Conservation (phyloP, 2,797 vertebrate genomes). For the Vespertilio murinus region DNA sequence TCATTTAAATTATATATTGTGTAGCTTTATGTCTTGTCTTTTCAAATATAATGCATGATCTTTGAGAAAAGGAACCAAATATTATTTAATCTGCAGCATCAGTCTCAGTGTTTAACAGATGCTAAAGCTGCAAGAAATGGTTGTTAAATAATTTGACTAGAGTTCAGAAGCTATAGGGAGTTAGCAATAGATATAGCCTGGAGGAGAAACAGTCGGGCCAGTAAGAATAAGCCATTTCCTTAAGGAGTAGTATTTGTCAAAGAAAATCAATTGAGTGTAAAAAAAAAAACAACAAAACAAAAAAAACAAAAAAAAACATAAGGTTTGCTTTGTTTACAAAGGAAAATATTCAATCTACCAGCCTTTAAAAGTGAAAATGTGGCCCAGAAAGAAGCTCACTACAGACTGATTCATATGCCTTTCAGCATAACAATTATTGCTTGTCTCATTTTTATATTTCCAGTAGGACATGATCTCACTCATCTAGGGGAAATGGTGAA, state of each 20-base stretch:
- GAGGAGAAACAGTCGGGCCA: neutral
- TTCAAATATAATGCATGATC: neutral
- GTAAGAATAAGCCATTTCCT: neutral
- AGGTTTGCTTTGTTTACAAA: neutral
- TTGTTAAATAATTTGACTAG: slow-evolving; percentile 26
- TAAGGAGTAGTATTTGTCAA: neutral
- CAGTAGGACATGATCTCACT: no score
- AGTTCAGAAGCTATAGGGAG: neutral
- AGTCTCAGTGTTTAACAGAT: neutral
- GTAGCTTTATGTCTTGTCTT: neutral
- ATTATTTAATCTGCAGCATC: neutral
- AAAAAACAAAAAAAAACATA: neutral
- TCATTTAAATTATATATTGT: neutral
- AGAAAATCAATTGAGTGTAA: neutral
- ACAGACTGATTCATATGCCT: no score
- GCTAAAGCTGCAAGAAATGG: neutral
- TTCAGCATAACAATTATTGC: no score
- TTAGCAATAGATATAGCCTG: neutral
- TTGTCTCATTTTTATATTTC: no score
- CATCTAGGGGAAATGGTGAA: no score
- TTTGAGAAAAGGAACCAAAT: neutral
- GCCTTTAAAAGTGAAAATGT: neutral
- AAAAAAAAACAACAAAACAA: neutral
- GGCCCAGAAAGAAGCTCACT: no score
- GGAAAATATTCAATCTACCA: neutral